Percentiles rank a stretch among this genome's conserved stretches.
Conservation (phyloP, 2,888 invertebrate species). For the Aleiodes alternator region DNA sequence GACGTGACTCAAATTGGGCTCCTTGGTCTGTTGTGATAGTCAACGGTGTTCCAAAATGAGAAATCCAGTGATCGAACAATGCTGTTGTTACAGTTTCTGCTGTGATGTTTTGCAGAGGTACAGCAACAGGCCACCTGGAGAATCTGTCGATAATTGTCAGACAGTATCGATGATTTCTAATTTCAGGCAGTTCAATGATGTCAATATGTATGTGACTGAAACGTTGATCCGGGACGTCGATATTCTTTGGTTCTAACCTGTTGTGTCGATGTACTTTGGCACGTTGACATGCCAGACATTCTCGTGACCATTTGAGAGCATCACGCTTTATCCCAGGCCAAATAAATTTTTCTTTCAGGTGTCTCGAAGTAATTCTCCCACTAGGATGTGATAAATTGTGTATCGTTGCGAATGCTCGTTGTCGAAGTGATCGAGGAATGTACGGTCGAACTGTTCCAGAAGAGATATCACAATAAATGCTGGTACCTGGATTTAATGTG, state of each 20-base stretch:
- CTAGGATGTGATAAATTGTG: neutral
- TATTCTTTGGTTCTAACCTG: slow-evolving; percentile 47
- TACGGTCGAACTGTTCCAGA: neutral
- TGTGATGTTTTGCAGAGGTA: slow-evolving; percentile 27
- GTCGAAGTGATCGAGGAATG: neutral
- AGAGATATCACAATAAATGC: neutral
- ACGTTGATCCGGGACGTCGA: slow-evolving; percentile 53
- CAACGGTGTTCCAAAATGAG: slow-evolving; percentile 26
- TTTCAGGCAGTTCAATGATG: slow-evolving; percentile 12
- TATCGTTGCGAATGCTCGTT: neutral
- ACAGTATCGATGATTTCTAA: neutral
- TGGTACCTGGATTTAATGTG: neutral
- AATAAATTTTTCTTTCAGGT: slow-evolving; percentile 53
- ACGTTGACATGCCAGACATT: slow-evolving; percentile 62
- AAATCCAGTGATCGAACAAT: slow-evolving; percentile 19
- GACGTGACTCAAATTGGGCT: slow-evolving; percentile 40
- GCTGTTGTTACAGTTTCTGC: slow-evolving; percentile 27
- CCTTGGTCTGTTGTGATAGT: slow-evolving; percentile 40
- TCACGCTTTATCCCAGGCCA: slow-evolving; percentile 60
- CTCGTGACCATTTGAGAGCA: slow-evolving; percentile 57
- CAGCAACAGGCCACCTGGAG: slow-evolving; percentile 32
- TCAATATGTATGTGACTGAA: slow-evolving; percentile 48
- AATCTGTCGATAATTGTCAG: slow-evolving; percentile 13
- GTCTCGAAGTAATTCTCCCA: slow-evolving; percentile 42
- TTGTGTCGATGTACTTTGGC: slow-evolving; percentile 61